Percentiles rank a stretch among this genome's conserved stretches.
phyloP scores from a whole-genome alignment of 2,797 vertebrate genomes.

The Eleutherodactylus coqui region DNA sequence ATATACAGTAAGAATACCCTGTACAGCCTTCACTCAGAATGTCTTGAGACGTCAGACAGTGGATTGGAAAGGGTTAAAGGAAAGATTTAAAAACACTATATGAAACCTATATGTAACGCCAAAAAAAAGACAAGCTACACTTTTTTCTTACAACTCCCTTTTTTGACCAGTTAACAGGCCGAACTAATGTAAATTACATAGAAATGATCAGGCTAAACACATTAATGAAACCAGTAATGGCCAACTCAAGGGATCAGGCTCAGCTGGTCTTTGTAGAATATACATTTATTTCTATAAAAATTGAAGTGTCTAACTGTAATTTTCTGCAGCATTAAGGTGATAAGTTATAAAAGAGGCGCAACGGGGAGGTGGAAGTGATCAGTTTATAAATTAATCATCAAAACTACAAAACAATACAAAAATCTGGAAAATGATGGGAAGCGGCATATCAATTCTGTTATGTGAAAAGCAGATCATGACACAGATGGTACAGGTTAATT shows the following conservation, averaged over 20 bases:
- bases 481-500: constrained; percentile 64
- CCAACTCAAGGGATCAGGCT: background rate
- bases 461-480: constrained; percentile 58
- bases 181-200: background rate
- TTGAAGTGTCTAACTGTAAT: constrained; percentile 1
- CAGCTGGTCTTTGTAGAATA: background rate
- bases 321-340: background rate
- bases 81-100: background rate
- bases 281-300: constrained; percentile 1
- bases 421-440: constrained; percentile 57
- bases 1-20: too few relatives aligned
- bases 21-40: too few relatives aligned
- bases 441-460: constrained; percentile 27
- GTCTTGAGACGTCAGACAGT: too few relatives aligned
- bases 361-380: constrained; percentile 44
- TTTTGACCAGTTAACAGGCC: constrained; percentile 13
- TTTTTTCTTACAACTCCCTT: background rate
- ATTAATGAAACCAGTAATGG: constrained; percentile 11
- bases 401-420: constrained; percentile 51
- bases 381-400: constrained; percentile 56
- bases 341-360: constrained; percentile 18
- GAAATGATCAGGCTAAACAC: background rate
- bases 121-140: background rate
- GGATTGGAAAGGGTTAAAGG: too few relatives aligned
- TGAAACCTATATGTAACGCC: background rate